Evolutionary conservation across 2,888 invertebrate species (phyloP).

Genomic region (Capitulum mitella): DNA sequence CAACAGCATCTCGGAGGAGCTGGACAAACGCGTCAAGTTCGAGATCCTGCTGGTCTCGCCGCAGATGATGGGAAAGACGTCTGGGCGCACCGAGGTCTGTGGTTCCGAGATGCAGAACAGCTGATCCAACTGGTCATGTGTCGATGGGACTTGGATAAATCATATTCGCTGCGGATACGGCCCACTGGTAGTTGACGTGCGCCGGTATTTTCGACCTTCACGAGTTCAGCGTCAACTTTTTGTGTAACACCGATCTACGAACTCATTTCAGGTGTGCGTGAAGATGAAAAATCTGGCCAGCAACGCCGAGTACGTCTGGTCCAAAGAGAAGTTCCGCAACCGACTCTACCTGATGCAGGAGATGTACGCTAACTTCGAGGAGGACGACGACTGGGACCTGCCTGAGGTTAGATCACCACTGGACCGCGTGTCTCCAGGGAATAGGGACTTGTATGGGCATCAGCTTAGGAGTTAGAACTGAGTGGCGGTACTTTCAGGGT

Average conservation of each 20-base stretch:
- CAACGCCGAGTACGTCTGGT: constrained; percentile 50
- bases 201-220: too few species aligned
- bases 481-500: too few species aligned
- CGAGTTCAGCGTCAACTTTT: too few species aligned
- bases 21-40: constrained; percentile 49
- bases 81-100: constrained; percentile 46
- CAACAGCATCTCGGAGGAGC: constrained; percentile 50
- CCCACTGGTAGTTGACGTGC: too few species aligned
- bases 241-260: too few species aligned
- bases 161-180: too few species aligned
- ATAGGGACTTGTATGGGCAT: too few species aligned
- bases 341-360: constrained; percentile 52
- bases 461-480: too few species aligned
- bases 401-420: constrained; percentile 45
- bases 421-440: too few species aligned
- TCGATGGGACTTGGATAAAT: too few species aligned
- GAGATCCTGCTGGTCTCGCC: constrained; percentile 50
- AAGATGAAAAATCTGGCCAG: constrained; percentile 48
- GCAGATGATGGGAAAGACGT: constrained; percentile 46
- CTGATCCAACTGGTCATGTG: too few species aligned
- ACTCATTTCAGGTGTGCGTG: constrained; percentile 39
- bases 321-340: constrained; percentile 49
- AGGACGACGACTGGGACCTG: constrained; percentile 48
- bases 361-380: constrained; percentile 50
- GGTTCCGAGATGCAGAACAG: background rate